phyloP scores from a whole-genome alignment of 2,888 invertebrate species.

The Apodemia hepburni region DNA sequence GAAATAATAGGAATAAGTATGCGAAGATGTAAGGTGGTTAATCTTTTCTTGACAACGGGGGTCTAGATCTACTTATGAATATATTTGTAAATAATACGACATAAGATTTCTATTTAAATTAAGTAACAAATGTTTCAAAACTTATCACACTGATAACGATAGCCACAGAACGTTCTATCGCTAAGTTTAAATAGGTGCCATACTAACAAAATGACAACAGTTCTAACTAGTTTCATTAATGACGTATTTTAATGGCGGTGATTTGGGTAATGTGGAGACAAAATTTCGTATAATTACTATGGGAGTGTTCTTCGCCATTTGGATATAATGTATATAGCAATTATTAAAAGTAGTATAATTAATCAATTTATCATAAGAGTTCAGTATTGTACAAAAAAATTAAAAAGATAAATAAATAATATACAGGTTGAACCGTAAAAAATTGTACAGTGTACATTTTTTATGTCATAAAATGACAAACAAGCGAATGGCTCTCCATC shows the following conservation, averaged over 20 bases:
- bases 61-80: too few relatives aligned
- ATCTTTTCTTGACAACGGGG: too few relatives aligned
- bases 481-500: too few relatives aligned
- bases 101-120: background rate
- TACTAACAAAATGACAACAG: slow-evolving; percentile 13
- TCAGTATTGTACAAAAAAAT: background rate
- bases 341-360: background rate
- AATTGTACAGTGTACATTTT: too few relatives aligned
- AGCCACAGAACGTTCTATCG: slow-evolving; percentile 1
- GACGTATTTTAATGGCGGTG: slow-evolving; percentile 12
- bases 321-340: background rate
- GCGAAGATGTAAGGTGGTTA: too few relatives aligned
- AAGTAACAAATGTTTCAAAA: background rate
- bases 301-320: slow-evolving; percentile 10
- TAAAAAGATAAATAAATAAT: too few relatives aligned
- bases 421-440: too few relatives aligned
- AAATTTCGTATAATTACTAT: slow-evolving; percentile 5
- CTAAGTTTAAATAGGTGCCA: background rate
- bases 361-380: background rate
- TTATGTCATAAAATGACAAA: too few relatives aligned
- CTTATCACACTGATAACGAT: background rate
- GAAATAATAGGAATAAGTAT: too few relatives aligned
- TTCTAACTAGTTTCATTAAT: slow-evolving; percentile 13
- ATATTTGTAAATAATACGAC: background rate
- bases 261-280: slow-evolving; percentile 11